Evolutionary conservation across 2,797 vertebrate species (phyloP).

Genomic region (Smutsia temminckii): DNA sequence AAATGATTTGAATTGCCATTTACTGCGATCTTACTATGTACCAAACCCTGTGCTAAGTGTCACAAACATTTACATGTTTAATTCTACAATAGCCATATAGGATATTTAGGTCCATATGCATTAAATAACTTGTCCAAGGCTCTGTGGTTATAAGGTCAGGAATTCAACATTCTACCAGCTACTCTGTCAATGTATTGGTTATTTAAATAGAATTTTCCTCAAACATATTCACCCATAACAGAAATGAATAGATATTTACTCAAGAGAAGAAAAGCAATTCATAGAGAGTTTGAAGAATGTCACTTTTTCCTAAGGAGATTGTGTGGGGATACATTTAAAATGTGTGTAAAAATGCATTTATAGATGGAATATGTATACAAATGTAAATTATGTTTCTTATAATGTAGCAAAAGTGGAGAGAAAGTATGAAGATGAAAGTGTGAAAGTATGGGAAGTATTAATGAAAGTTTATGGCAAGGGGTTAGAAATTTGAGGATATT

Average conservation of each 20-base stretch:
- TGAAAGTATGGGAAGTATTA: background rate
- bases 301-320: background rate
- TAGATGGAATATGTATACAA: background rate
- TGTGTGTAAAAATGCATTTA: background rate
- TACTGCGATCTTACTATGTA: background rate
- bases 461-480: background rate
- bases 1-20: background rate
- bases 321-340: background rate
- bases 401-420: background rate
- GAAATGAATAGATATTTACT: background rate
- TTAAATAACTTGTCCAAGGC: background rate
- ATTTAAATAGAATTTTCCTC: background rate
- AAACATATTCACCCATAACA: background rate
- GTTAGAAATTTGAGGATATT: background rate
- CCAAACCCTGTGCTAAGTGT: background rate
- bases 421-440: background rate
- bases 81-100: background rate
- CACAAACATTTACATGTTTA: background rate
- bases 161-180: background rate
- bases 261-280: background rate
- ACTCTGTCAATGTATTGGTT: background rate
- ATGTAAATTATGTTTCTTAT: background rate
- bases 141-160: background rate
- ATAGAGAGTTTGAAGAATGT: background rate
- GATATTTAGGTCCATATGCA: background rate